Conservation (phyloP, 2,113 vertebrate species). For the Callocephalon fimbriatum region DNA sequence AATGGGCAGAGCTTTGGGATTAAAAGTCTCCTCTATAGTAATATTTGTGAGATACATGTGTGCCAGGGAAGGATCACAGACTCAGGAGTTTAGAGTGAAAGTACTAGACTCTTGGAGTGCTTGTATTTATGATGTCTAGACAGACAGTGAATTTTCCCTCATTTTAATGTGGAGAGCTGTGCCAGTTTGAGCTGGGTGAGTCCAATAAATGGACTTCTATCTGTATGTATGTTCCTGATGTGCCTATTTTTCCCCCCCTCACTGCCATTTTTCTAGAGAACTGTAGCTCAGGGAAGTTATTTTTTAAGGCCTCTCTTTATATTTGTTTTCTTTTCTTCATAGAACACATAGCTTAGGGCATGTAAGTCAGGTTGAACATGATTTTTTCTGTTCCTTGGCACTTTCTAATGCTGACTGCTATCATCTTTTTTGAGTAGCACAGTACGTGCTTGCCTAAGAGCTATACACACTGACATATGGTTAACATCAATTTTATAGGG, state of each 20-base stretch:
- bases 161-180: background rate
- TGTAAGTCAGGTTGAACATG: background rate
- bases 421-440: background rate
- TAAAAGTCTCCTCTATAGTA: background rate
- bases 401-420: background rate
- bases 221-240: background rate
- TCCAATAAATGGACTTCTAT: background rate
- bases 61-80: background rate
- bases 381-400: background rate
- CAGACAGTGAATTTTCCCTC: background rate
- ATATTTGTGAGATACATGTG: background rate
- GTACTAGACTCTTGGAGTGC: background rate
- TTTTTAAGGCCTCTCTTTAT: background rate
- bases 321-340: background rate
- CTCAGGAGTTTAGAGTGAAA: background rate
- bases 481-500: constrained; percentile 28
- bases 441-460: background rate
- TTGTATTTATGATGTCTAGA: constrained; percentile 8
- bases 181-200: background rate
- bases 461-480: background rate
- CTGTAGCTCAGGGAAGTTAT: background rate
- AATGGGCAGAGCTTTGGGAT: background rate
- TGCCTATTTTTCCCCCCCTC: background rate
- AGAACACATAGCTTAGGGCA: background rate
- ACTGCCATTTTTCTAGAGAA: background rate